A percentile compares a stretch with the other conserved stretches of the same genome.
Conservation (phyloP, 2,888 invertebrate species). For the Hypena proboscidalis region DNA sequence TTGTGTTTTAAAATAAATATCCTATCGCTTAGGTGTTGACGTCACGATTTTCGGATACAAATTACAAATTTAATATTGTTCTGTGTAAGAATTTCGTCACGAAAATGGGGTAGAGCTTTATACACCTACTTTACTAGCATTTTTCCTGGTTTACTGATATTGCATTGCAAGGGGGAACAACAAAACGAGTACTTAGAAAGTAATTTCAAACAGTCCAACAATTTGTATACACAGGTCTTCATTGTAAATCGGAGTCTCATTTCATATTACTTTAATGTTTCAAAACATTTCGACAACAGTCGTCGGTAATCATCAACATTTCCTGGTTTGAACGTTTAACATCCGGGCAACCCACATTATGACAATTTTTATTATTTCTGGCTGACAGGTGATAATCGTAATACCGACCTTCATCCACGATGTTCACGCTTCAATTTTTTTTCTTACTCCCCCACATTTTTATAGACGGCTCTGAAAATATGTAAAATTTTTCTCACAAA, state of each 20-base stretch:
- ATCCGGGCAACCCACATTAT: constrained; percentile 25
- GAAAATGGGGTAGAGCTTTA: too few species aligned
- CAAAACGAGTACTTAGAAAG: too few species aligned
- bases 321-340: constrained; percentile 24
- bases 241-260: constrained; percentile 2
- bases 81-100: too few species aligned
- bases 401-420: constrained; percentile 12
- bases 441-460: constrained; percentile 15
- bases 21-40: too few species aligned
- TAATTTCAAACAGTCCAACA: neutral
- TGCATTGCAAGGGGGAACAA: too few species aligned
- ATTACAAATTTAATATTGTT: too few species aligned
- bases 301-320: constrained; percentile 20
- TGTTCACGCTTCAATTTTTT: constrained; percentile 12
- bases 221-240: neutral
- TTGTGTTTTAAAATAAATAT: too few species aligned
- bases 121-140: too few species aligned
- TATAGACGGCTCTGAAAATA: constrained; percentile 4
- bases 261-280: constrained; percentile 26
- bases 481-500: constrained; percentile 9
- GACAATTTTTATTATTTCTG: constrained; percentile 34
- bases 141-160: too few species aligned
- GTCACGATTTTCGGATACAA: too few species aligned
- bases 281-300: constrained; percentile 20
- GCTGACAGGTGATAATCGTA: constrained; percentile 25